Percentiles rank a stretch among this genome's conserved stretches.
Conservation (phyloP, 1,140 invertebrate genomes). For the Zaprionus kolodkinae region DNA sequence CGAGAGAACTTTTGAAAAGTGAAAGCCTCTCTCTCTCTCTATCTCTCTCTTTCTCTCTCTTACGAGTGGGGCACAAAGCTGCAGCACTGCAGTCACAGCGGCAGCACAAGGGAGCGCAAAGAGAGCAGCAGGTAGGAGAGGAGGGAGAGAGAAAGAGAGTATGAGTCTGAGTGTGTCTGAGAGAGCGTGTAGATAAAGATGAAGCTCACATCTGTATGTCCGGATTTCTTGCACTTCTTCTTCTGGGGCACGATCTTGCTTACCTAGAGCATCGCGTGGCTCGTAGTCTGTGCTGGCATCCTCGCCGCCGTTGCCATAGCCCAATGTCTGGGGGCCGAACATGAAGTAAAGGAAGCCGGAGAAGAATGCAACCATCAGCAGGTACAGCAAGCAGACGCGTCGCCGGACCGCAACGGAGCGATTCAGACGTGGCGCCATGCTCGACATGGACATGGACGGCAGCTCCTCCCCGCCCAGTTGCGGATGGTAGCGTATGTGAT, state of each 20-base stretch:
- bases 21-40: constrained; percentile 1
- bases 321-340: constrained; percentile 45
- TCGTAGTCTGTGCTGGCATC: constrained; percentile 44
- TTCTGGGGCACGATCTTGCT: constrained; percentile 19
- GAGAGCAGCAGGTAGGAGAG: neutral
- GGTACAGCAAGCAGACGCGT: constrained; percentile 27
- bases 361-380: constrained; percentile 31
- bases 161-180: neutral
- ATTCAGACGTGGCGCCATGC: constrained; percentile 19
- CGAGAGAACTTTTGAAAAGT: neutral
- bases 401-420: constrained; percentile 24
- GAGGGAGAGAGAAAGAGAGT: neutral
- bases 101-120: neutral
- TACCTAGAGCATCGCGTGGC: constrained; percentile 58
- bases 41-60: constrained; percentile 3
- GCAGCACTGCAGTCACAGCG: neutral
- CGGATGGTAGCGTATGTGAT: constrained; percentile 32
- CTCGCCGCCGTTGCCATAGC: constrained; percentile 38
- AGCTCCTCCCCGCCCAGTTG: constrained; percentile 16
- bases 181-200: neutral
- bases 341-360: constrained; percentile 54
- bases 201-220: constrained; percentile 14
- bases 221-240: neutral
- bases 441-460: neutral
- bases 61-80: neutral